Evolutionary conservation across 2,113 vertebrate genomes (phyloP).

Genomic region (Aix galericulata): DNA sequence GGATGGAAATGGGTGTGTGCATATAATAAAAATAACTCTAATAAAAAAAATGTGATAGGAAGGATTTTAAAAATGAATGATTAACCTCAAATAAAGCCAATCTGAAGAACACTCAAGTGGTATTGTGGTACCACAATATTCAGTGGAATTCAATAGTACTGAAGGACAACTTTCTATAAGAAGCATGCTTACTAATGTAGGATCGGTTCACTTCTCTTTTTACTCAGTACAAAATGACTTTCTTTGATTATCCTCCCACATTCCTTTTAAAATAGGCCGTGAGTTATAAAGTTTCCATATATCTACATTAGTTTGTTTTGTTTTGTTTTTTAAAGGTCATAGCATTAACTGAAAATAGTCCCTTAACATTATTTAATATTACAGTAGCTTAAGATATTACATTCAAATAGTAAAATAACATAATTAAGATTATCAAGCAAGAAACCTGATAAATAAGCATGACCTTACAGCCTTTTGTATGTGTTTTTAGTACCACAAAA

Average conservation of each 20-base stretch:
- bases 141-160: not conserved
- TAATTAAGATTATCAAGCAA: conserved; percentile 2
- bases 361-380: conserved; percentile 51
- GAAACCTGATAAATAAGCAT: not conserved
- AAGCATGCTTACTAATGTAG: conserved; percentile 27
- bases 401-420: not conserved
- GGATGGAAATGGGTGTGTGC: not conserved
- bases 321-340: conserved; percentile 65
- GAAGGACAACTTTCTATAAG: conserved; percentile 64
- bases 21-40: conserved; percentile 43
- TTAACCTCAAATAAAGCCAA: conserved; percentile 54
- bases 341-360: conserved; percentile 54
- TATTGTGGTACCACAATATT: not conserved
- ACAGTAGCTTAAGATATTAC: not conserved
- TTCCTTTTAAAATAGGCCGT: conserved; percentile 64
- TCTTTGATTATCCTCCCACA: conserved; percentile 71
- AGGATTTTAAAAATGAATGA: conserved; percentile 46
- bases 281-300: conserved; percentile 62
- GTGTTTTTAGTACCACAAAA: not conserved
- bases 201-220: conserved; percentile 64
- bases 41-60: not conserved
- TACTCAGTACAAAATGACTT: conserved; percentile 60
- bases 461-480: not conserved
- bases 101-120: not conserved
- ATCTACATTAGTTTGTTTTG: conserved; percentile 25